Evolutionary conservation across 2,888 invertebrate genomes (phyloP).

Genomic region (Deilephila porcellus): DNA sequence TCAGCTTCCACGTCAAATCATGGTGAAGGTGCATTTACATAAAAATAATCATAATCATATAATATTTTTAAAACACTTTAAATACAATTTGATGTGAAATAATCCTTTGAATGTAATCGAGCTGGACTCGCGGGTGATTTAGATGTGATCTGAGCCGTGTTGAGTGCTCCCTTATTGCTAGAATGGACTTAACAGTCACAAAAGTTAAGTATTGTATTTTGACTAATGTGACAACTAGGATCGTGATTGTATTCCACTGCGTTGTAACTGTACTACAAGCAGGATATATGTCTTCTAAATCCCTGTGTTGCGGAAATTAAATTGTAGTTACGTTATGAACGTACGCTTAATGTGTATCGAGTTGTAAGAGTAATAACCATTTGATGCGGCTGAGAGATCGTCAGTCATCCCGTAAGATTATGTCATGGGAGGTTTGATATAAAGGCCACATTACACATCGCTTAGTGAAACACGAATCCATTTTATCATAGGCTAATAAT

Average conservation of each 20-base stretch:
- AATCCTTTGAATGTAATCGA: neutral
- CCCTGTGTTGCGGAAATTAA: neutral
- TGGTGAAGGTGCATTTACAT: constrained; percentile 79
- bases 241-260: too few species aligned
- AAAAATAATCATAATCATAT: constrained; percentile 22
- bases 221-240: neutral
- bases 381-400: neutral
- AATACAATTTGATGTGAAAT: constrained; percentile 18
- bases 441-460: constrained; percentile 33
- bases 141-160: neutral
- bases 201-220: neutral
- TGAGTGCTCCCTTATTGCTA: constrained; percentile 7
- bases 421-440: constrained; percentile 13
- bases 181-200: neutral
- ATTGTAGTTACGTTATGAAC: neutral
- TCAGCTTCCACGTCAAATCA: constrained; percentile 39
- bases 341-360: neutral
- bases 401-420: neutral
- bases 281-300: neutral
- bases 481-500: constrained; percentile 42
- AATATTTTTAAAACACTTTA: constrained; percentile 20
- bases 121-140: neutral
- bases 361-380: neutral
- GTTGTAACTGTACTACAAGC: neutral
- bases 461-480: constrained; percentile 33